phyloP scores from a whole-genome alignment of 2,797 vertebrate species.

The Glyptemys insculpta region DNA sequence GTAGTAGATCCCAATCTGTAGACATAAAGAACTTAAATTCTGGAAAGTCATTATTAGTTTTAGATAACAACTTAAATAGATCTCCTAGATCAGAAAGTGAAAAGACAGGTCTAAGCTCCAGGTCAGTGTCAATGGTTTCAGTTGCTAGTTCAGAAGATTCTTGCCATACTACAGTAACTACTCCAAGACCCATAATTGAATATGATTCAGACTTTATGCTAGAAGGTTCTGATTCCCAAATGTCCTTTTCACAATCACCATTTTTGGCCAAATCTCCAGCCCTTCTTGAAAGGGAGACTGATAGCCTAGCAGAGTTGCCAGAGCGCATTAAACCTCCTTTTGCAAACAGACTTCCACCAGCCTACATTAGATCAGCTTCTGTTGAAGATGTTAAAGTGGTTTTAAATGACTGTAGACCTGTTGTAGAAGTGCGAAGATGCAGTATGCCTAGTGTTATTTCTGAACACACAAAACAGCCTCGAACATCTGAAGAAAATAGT shows the following conservation, averaged over 20 bases:
- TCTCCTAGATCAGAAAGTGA: conserved; percentile 94
- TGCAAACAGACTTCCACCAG: conserved; percentile 83
- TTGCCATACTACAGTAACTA: conserved; percentile 89
- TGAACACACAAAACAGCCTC: conserved; percentile 80
- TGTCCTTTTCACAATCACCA: conserved; percentile 92
- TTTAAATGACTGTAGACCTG: conserved; percentile 83
- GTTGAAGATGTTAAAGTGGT: conserved; percentile 90
- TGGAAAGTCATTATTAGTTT: conserved; percentile 85
- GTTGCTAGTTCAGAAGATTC: conserved; percentile 97
- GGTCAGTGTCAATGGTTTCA: conserved; percentile 93
- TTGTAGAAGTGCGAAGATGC: conserved; percentile 84
- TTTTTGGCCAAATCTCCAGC: conserved; percentile 92
- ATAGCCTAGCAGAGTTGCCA: conserved; percentile 86
- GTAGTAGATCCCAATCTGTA: conserved; percentile 88
- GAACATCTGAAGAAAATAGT: conserved; percentile 82
- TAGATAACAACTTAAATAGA: conserved; percentile 88
- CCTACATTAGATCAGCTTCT: conserved; percentile 90
- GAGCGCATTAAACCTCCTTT: conserved; percentile 84
- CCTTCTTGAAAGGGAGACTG: conserved; percentile 88
- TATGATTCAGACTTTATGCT: conserved; percentile 93
- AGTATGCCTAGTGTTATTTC: conserved; percentile 80
- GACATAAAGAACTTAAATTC: conserved; percentile 87
- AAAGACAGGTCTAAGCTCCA: conserved; percentile 89
- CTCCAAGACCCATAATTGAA: conserved; percentile 87
- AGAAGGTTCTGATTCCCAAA: conserved; percentile 93